Evolutionary conservation across 2,888 invertebrate species (phyloP).

Genomic region (Drosophila antonietae): DNA sequence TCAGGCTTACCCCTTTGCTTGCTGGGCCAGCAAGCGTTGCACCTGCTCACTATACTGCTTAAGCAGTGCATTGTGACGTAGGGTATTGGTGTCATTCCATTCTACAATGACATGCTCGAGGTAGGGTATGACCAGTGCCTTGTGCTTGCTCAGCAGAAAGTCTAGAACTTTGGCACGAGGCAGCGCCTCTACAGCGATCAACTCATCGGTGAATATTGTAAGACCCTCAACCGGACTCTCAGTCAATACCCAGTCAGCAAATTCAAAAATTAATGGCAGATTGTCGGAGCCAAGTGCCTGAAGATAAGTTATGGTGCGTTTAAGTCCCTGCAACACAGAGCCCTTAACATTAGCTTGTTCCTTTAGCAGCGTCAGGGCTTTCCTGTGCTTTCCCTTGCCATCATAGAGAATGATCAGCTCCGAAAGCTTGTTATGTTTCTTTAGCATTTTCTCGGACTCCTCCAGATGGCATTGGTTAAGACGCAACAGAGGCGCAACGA

Average conservation of each 20-base stretch:
- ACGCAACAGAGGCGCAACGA: slow-evolving; percentile 95
- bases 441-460: slow-evolving; percentile 95
- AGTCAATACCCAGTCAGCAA: slow-evolving; percentile 95
- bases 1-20: slow-evolving; percentile 43
- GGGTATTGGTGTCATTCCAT: slow-evolving; percentile 93
- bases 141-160: slow-evolving; percentile 93
- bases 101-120: slow-evolving; percentile 96
- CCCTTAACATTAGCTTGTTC: slow-evolving; percentile 88
- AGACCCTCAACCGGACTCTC: slow-evolving; percentile 95
- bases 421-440: slow-evolving; percentile 94
- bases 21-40: slow-evolving; percentile 82
- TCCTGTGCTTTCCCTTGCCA: slow-evolving; percentile 95
- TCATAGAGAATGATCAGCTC: slow-evolving; percentile 98
- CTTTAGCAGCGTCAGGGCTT: slow-evolving; percentile 94
- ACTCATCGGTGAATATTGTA: slow-evolving; percentile 94
- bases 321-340: slow-evolving; percentile 91
- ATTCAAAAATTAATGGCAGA: slow-evolving; percentile 95
- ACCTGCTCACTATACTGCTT: slow-evolving; percentile 94
- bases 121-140: slow-evolving; percentile 94
- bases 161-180: slow-evolving; percentile 95
- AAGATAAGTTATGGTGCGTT: slow-evolving; percentile 94
- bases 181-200: slow-evolving; percentile 94
- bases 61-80: slow-evolving; percentile 96
- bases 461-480: slow-evolving; percentile 96
- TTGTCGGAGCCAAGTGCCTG: slow-evolving; percentile 94